Evolutionary conservation across 30 jellyfish, hydroid and myxozoan species (phyloP).

Genomic region (Aurelia aurita): DNA sequence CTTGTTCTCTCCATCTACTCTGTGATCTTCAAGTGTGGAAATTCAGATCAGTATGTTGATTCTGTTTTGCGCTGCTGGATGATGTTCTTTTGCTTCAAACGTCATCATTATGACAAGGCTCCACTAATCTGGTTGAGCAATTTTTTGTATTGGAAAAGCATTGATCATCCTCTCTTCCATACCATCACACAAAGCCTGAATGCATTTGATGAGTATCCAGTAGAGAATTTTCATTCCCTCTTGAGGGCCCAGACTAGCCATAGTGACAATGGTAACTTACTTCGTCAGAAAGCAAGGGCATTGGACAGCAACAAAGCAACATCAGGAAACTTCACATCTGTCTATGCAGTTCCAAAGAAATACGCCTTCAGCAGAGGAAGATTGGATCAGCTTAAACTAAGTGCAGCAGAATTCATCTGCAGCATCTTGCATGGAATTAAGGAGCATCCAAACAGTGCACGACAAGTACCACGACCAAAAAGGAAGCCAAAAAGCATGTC

Average conservation of each 20-base stretch:
- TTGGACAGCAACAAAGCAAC: neutral
- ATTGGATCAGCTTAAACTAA: neutral
- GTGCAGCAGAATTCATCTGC: constrained; percentile 24
- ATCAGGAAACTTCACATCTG: neutral
- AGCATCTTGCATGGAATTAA: constrained; percentile 14
- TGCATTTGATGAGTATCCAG: constrained; percentile 27
- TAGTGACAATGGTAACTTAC: constrained; percentile 7
- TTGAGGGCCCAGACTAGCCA: constrained; percentile 9
- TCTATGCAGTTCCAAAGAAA: neutral
- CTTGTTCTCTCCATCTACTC: too few relatives aligned
- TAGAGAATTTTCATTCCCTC: constrained; percentile 4
- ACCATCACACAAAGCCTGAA: neutral
- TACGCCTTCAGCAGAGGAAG: neutral
- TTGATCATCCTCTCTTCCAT: constrained; percentile 24
- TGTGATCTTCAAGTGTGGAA: too few relatives aligned
- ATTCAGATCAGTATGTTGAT: too few relatives aligned
- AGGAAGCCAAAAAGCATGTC: constrained; percentile 15
- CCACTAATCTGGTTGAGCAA: constrained; percentile 1
- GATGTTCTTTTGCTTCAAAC: neutral
- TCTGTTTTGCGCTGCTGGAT: too few relatives aligned
- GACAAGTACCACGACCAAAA: constrained; percentile 15
- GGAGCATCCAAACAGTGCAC: constrained; percentile 4
- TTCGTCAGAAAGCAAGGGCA: constrained; percentile 22
- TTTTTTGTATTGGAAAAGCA: constrained; percentile 25
- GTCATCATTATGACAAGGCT: constrained; percentile 21